phyloP scores from a whole-genome alignment of 2,888 invertebrate species.

The Synergus laeviventris region DNA sequence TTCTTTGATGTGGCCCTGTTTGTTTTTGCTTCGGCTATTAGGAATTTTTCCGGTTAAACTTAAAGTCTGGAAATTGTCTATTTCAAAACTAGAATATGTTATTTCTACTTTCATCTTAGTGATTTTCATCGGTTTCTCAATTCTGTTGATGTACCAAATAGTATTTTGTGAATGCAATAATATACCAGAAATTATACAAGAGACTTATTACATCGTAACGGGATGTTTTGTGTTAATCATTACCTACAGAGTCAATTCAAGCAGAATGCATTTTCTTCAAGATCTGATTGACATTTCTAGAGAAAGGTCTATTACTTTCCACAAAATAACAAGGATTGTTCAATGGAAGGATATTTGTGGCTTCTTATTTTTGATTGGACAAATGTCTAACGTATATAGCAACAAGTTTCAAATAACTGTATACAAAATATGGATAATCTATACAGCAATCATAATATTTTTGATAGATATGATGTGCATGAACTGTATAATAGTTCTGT shows the following conservation, averaged over 20 bases:
- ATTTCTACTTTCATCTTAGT: constrained; percentile 53
- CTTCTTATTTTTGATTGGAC: constrained; percentile 54
- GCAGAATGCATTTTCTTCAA: constrained; percentile 55
- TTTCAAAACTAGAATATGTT: constrained; percentile 53
- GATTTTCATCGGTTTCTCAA: not conserved
- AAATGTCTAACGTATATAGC: constrained; percentile 50
- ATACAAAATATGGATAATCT: constrained; percentile 49
- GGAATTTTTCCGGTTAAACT: constrained; percentile 61
- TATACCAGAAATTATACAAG: constrained; percentile 59
- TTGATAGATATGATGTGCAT: constrained; percentile 61
- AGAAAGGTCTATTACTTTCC: constrained; percentile 2
- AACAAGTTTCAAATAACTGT: constrained; percentile 19
- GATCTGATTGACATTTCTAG: constrained; percentile 54
- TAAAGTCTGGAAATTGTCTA: constrained; percentile 47
- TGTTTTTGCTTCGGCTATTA: constrained; percentile 53
- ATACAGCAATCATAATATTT: constrained; percentile 58
- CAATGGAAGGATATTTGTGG: constrained; percentile 60
- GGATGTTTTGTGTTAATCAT: constrained; percentile 48
- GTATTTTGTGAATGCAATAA: constrained; percentile 48
- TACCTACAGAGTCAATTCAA: constrained; percentile 48
- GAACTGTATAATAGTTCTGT: constrained; percentile 57
- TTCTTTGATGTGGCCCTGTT: constrained; percentile 58
- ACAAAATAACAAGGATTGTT: constrained; percentile 52
- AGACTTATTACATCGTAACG: constrained; percentile 55
- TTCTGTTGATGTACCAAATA: constrained; percentile 50